These are phyloP conservation scores for Pseudolaguvia tuberculata DNA, from an alignment of 2,113 vertebrate species.

Conservation along the genomic window DNA sequence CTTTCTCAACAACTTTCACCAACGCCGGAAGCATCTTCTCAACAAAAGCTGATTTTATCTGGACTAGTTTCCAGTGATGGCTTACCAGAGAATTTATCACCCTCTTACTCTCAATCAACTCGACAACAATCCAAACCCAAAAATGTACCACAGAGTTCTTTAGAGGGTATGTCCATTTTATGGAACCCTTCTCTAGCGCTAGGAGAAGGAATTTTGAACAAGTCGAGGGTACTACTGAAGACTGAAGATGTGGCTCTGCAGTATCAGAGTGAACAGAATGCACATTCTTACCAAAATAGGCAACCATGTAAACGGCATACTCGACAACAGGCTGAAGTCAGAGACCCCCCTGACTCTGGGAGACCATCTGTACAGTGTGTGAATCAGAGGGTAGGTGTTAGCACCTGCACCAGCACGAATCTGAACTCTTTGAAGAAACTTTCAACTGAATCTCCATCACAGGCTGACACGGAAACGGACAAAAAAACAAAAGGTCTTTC, in stretches of 20 bases:
- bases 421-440: constrained; percentile 65
- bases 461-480: constrained; percentile 35
- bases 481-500: neutral
- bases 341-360: constrained; percentile 46
- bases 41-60: constrained; percentile 64
- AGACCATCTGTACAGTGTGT: constrained; percentile 50
- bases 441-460: constrained; percentile 59
- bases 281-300: constrained; percentile 28
- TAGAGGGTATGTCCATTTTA: constrained; percentile 34
- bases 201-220: constrained; percentile 59
- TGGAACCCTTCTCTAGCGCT: constrained; percentile 40
- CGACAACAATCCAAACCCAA: constrained; percentile 36
- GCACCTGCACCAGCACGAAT: constrained; percentile 55
- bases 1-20: constrained; percentile 40
- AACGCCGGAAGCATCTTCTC: constrained; percentile 46
- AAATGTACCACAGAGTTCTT: constrained; percentile 29
- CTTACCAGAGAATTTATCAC: constrained; percentile 59
- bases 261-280: constrained; percentile 29
- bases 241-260: too few relatives aligned
- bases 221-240: constrained; percentile 64
- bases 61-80: constrained; percentile 55
- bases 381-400: constrained; percentile 47
- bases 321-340: constrained; percentile 29
- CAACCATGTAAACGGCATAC: constrained; percentile 25
- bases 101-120: constrained; percentile 32